phyloP scores from a whole-genome alignment of 1,140 invertebrate genomes.

The Hylyphantes graminicola region DNA sequence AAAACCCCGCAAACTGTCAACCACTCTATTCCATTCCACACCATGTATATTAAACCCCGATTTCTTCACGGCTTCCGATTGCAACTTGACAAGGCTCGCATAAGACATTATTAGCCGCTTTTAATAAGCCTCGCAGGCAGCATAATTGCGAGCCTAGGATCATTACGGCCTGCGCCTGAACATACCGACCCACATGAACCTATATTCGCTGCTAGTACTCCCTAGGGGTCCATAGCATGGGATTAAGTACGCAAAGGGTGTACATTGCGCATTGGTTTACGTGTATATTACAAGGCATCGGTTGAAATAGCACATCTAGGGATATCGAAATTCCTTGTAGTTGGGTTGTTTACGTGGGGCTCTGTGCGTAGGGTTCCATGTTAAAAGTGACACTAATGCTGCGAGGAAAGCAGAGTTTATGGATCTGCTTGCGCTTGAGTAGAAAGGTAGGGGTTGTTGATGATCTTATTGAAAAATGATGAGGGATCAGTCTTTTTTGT shows the following conservation, averaged over 20 bases:
- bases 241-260: constrained; percentile 58
- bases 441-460: constrained; percentile 13
- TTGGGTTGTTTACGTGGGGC: constrained; percentile 57
- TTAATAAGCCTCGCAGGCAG: constrained; percentile 49
- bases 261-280: constrained; percentile 45
- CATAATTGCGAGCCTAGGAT: constrained; percentile 43
- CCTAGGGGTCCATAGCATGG: constrained; percentile 20
- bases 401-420: constrained; percentile 37
- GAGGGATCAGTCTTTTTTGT: not conserved
- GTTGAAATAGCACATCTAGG: constrained; percentile 49
- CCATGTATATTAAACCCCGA: constrained; percentile 28
- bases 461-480: constrained; percentile 29
- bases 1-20: not conserved
- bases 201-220: constrained; percentile 13
- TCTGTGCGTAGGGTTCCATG: constrained; percentile 18
- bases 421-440: constrained; percentile 9
- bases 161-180: constrained; percentile 39
- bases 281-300: constrained; percentile 54
- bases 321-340: constrained; percentile 60
- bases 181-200: constrained; percentile 18
- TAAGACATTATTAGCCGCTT: constrained; percentile 54
- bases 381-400: constrained; percentile 53
- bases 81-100: not conserved
- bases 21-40: constrained; percentile 5
- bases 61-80: constrained; percentile 25